phyloP scores from a whole-genome alignment of 2,888 invertebrate species.

The Drosophila colorata region DNA sequence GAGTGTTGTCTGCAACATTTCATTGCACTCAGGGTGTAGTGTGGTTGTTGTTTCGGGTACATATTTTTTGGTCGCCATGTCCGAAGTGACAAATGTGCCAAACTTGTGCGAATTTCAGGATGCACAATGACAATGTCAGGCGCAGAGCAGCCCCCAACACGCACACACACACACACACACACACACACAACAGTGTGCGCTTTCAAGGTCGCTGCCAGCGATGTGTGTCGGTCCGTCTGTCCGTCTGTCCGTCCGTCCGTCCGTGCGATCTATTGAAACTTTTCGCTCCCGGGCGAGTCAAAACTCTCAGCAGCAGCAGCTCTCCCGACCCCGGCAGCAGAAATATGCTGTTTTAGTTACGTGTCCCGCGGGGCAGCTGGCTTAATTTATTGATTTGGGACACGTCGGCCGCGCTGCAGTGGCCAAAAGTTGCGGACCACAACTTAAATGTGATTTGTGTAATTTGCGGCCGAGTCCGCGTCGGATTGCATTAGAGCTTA shows the following conservation, averaged over 20 bases:
- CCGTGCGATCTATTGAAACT: conserved; percentile 53
- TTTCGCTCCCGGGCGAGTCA: conserved; percentile 48
- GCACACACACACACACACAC: not conserved
- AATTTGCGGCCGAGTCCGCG: conserved; percentile 29
- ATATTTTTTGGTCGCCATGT: conserved; percentile 26
- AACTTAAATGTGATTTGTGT: conserved; percentile 57
- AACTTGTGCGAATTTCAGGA: conserved; percentile 54
- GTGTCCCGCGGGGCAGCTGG: conserved; percentile 32
- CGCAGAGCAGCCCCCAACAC: conserved; percentile 1
- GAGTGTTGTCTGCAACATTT: conserved; percentile 53
- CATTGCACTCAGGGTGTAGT: conserved; percentile 48
- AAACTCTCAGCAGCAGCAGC: conserved; percentile 9
- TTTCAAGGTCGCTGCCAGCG: conserved; percentile 51
- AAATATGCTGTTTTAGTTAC: conserved; percentile 38
- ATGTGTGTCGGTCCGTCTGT: not conserved
- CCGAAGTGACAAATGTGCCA: conserved; percentile 66
- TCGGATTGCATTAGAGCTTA: conserved; percentile 31
- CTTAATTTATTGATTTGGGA: conserved; percentile 60
- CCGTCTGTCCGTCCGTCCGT: not conserved
- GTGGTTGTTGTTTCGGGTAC: conserved; percentile 9
- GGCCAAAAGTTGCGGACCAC: conserved; percentile 29
- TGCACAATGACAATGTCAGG: conserved; percentile 45
- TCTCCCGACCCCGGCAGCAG: not conserved
- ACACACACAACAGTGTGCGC: too few relatives aligned
- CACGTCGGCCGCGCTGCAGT: conserved; percentile 8